A percentile compares a stretch with the other conserved stretches of the same genome.
Evolutionary conservation across 1,140 invertebrate genomes (phyloP).

Genomic region (Habropoda laboriosa): DNA sequence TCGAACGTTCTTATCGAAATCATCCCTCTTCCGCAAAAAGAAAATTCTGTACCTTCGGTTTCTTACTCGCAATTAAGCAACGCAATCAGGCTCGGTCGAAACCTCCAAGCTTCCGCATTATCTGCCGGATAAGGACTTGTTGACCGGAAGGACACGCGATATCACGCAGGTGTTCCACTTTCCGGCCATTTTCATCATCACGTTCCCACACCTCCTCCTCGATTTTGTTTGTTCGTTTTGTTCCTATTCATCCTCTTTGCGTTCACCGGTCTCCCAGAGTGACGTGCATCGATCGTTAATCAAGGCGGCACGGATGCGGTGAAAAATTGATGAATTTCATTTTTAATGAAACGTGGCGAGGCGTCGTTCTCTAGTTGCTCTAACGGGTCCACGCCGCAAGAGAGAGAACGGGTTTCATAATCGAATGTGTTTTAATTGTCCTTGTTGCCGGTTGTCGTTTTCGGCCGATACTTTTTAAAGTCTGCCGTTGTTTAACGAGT

Average conservation of each 20-base stretch:
- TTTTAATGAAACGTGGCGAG: background rate
- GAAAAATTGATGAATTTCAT: slow-evolving; percentile 7
- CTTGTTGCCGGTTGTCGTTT: background rate
- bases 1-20: no score
- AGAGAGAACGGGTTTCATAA: slow-evolving; percentile 4
- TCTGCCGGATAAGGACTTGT: slow-evolving; percentile 34
- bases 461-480: background rate
- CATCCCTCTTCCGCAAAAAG: background rate
- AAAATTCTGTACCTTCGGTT: no score
- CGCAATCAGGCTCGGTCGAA: slow-evolving; percentile 25
- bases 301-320: background rate
- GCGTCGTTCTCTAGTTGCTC: background rate
- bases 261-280: background rate
- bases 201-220: no score
- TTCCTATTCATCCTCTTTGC: background rate
- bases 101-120: slow-evolving; percentile 8
- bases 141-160: slow-evolving; percentile 42
- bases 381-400: background rate
- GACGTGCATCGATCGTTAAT: slow-evolving; percentile 24
- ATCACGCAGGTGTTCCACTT: slow-evolving; percentile 48
- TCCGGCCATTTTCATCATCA: slow-evolving; percentile 15
- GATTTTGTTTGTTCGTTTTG: background rate
- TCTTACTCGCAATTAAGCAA: slow-evolving; percentile 41
- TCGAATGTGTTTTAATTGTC: slow-evolving; percentile 19
- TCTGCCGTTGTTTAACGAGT: slow-evolving; percentile 1